phyloP scores from a whole-genome alignment of 2,113 vertebrate genomes.

The Shinisaurus crocodilurus region DNA sequence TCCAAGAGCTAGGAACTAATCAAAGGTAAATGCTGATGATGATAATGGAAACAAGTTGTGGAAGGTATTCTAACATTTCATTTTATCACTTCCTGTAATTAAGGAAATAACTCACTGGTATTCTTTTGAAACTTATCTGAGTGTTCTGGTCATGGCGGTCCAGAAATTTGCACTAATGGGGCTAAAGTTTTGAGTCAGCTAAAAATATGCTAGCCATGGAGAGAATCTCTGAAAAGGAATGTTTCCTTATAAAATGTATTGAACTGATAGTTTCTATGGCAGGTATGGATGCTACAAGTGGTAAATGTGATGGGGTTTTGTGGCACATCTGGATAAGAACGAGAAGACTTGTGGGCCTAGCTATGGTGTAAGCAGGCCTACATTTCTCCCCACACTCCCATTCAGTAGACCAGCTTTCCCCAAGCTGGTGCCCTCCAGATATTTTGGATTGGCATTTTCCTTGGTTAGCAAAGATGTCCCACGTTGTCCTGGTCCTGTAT shows the following conservation, averaged over 20 bases:
- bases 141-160: too few relatives aligned
- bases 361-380: background rate
- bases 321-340: background rate
- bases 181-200: background rate
- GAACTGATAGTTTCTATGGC: background rate
- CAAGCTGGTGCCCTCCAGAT: too few relatives aligned
- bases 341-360: background rate
- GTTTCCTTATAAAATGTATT: background rate
- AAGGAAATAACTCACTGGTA: background rate
- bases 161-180: background rate
- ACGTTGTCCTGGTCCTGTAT: too few relatives aligned
- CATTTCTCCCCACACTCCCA: background rate
- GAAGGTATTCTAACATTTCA: background rate
- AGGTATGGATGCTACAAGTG: background rate
- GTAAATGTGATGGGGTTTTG: background rate
- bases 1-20: constrained; percentile 93
- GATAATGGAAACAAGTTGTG: background rate
- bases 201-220: background rate
- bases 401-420: background rate
- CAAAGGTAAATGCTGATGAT: constrained; percentile 65
- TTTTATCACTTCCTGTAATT: background rate
- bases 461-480: too few relatives aligned
- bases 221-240: background rate
- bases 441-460: too few relatives aligned
- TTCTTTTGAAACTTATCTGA: background rate